Base-by-base conservation (phyloP, 2,888 invertebrate genomes). In the Myathropa florea region DNA sequence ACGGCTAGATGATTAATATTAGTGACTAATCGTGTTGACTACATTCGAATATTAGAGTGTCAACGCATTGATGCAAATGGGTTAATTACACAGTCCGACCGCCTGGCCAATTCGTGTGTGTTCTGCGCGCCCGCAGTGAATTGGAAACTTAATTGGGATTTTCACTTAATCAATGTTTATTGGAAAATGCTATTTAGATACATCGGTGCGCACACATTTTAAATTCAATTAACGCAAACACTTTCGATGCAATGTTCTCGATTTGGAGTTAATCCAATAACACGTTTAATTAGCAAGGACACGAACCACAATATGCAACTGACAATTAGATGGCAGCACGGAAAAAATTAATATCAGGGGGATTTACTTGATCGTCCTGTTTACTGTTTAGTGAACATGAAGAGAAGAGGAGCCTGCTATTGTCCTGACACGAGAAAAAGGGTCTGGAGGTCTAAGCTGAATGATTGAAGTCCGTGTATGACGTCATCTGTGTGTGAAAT, bases 11-110 rank as follows among this genome's bases (percentile, higher is more conserved):
- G 82, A 82, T 82, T 86, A 86, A 83, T 83, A 65, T 68, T 75
- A 71, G 70, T 86, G 82, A 79, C 75, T 86, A 82, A 83, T 86
- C 73, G 68, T 70, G 73, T 70, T 76, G 75, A 76, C 72, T 83
- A 63, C 59, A 82, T 64, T 68, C 72, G 24, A 60, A 82, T 71
- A 65, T 78, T 73, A 75, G 61, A 71, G 70, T 78, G 83, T 79
- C 78, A 75, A 79, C 73, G 83, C 60, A 78, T 78, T 76, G 70
- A 78, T 79, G 78, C 67, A 79, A 83, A 85, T 85, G 53, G 85
- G 85, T 85, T 85, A 85, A 82, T 86, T 75, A 71, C 65, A 75
- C 18, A 18, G 46, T 2, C 46, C 46, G 46, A 6, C n/a, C 46
- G 46, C 18, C 39, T n/a, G 39, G n/a, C 39, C n/a, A n/a, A 7